Conservation (phyloP, 2,797 vertebrate species). For the Glyptemys insculpta region DNA sequence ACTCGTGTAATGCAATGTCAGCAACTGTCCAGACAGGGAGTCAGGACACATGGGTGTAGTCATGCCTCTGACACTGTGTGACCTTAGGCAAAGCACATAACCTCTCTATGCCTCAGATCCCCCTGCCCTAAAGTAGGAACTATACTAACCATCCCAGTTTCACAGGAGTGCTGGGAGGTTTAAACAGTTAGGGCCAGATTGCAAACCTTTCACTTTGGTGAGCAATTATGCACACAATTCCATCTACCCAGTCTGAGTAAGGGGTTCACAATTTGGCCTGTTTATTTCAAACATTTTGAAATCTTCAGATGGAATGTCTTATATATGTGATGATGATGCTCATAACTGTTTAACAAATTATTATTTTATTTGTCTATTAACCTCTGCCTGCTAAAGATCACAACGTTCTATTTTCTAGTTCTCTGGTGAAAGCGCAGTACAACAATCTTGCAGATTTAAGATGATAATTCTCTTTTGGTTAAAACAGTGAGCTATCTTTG, state of each 20-base stretch:
- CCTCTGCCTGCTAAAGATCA: neutral
- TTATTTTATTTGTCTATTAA: neutral
- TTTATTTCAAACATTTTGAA: neutral
- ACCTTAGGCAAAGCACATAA: neutral
- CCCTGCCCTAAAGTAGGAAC: neutral
- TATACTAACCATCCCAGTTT: neutral
- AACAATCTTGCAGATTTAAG: neutral
- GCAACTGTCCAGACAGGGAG: neutral
- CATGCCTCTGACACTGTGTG: conserved; percentile 9
- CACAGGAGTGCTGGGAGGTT: neutral
- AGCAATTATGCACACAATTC: neutral
- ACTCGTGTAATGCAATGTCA: neutral
- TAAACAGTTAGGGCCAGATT: neutral
- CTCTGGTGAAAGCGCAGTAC: rapidly evolving
- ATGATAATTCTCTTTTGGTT: neutral
- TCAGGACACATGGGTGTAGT: neutral
- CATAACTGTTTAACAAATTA: neutral
- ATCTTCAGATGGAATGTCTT: neutral
- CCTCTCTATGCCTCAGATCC: neutral
- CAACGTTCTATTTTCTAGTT: neutral
- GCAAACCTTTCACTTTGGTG: neutral
- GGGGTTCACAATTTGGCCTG: neutral
- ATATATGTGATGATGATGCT: neutral
- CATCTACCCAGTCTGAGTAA: neutral
- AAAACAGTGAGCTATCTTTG: neutral